Evolutionary conservation across 1,140 invertebrate species (phyloP), one percentile per base, ranked within the genome.

Genomic region (Geopemphigus sp.): DNA sequence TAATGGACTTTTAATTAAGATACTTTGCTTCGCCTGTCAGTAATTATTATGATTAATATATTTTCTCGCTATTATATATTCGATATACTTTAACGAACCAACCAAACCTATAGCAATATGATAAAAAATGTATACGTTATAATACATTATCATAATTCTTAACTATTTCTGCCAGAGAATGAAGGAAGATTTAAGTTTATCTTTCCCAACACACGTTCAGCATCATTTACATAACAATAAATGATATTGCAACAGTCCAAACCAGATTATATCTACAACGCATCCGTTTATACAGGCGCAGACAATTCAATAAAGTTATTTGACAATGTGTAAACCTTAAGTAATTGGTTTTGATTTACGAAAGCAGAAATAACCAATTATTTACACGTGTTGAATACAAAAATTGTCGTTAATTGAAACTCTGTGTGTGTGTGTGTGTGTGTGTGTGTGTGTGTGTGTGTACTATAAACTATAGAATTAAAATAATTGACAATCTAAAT

Each of bases 171-270:
- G 17, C 26, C 26, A 17, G 24, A 61, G 24, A 26, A 61, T 26
- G 1, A 15, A 17, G 17, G 17, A 61, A 29, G 26, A 15, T 61
- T 61, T 61, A 61, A 61, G 24, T 61, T 29, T 29, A 26, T 61
- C 26, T 61, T 24, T 61, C 26, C 14, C 15, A 14, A 61, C 32
- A 26, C 26, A 26, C 26, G 5, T 59, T 29, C 26, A 63, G 17
- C 17, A 29, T 64, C 29, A 26, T 64, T 64, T 64, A 39, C 61
- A 64, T 64, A n/a, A 64, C 26, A 64, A 64, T 64, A 64, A 39
- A 19, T 19, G 15, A 64, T 39, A 32, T 64, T 0, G 11, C 0
- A 17, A 4, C 17, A 26, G 26, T 61, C 61, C 29, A 39, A 64
- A 26, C 19, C 19, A 64, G 29, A n/a, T 39, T 15, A 64, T 32